These are phyloP conservation scores for Drosophila paramelanica DNA, from an alignment of 2,888 invertebrate species.

Conservation along the genomic window DNA sequence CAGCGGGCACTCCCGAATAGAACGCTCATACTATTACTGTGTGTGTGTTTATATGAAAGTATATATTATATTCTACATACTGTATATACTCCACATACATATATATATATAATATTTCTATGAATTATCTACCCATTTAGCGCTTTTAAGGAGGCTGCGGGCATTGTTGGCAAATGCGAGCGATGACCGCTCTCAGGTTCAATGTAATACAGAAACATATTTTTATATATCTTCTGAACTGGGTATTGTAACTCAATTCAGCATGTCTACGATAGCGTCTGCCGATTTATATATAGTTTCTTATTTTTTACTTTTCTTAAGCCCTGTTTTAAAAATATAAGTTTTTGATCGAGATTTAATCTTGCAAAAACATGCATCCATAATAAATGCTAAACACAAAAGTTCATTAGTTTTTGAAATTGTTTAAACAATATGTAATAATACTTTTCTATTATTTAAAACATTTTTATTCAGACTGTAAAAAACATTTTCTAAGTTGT, in stretches of 20 bases:
- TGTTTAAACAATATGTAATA: too few species aligned
- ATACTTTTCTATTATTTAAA: too few species aligned
- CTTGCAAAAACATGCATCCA: too few species aligned
- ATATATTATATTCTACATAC: not conserved
- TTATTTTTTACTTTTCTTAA: too few species aligned
- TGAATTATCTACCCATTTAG: not conserved
- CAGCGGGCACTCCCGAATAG: not conserved
- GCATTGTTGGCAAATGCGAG: not conserved
- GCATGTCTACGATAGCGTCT: not conserved
- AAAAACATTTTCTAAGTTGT: too few species aligned
- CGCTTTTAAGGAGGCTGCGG: not conserved
- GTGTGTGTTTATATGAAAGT: not conserved
- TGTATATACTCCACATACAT: too few species aligned
- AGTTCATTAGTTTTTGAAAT: too few species aligned
- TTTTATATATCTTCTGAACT: not conserved
- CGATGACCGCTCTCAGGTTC: conserved; percentile 51
- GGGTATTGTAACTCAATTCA: too few species aligned
- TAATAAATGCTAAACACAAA: too few species aligned
- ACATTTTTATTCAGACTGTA: too few species aligned
- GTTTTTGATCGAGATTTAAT: too few species aligned
- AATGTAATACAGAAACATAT: conserved; percentile 14
- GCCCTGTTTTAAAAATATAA: too few species aligned
- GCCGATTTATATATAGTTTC: not conserved
- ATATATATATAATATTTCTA: not conserved
- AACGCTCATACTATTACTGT: not conserved